phyloP scores from a whole-genome alignment of 2,888 invertebrate species.

The Phaedon cochleariae region DNA sequence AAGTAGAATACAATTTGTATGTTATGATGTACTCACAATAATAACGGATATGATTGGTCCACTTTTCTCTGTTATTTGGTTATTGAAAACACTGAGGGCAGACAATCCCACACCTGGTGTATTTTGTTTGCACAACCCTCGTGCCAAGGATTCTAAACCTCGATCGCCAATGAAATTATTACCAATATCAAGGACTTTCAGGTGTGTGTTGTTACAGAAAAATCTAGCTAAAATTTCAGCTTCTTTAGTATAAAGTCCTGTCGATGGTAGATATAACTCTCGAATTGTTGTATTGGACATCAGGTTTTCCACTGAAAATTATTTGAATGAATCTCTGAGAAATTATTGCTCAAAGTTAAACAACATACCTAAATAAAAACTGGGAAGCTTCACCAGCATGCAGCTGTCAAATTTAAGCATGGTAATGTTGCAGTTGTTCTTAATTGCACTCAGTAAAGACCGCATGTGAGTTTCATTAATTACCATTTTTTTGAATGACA shows the following conservation, averaged over 20 bases:
- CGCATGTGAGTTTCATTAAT: constrained; percentile 54
- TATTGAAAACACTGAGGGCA: constrained; percentile 56
- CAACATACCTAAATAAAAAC: constrained; percentile 54
- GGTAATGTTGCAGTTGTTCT: constrained; percentile 51
- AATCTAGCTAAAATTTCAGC: constrained; percentile 55
- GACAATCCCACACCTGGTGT: constrained; percentile 50
- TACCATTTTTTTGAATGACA: constrained; percentile 53
- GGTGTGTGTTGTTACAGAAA: constrained; percentile 50
- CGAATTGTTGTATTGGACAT: constrained; percentile 51
- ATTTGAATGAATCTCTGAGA: not conserved
- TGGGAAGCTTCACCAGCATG: constrained; percentile 51
- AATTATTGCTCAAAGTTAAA: not conserved
- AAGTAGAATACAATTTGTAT: not conserved
- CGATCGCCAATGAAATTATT: constrained; percentile 59
- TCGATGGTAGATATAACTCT: constrained; percentile 57
- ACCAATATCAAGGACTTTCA: constrained; percentile 57
- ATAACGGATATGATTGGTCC: constrained; percentile 54
- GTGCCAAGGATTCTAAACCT: constrained; percentile 55
- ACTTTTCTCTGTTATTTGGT: constrained; percentile 58
- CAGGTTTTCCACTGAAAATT: constrained; percentile 52
- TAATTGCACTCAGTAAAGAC: constrained; percentile 50
- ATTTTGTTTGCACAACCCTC: constrained; percentile 54
- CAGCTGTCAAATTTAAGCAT: constrained; percentile 56
- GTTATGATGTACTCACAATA: constrained; percentile 52
- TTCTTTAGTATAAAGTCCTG: constrained; percentile 57